Evolutionary conservation across 2,888 invertebrate genomes (phyloP), one percentile per base, ranked within the genome.

Genomic region (Notodonta dromedarius): DNA sequence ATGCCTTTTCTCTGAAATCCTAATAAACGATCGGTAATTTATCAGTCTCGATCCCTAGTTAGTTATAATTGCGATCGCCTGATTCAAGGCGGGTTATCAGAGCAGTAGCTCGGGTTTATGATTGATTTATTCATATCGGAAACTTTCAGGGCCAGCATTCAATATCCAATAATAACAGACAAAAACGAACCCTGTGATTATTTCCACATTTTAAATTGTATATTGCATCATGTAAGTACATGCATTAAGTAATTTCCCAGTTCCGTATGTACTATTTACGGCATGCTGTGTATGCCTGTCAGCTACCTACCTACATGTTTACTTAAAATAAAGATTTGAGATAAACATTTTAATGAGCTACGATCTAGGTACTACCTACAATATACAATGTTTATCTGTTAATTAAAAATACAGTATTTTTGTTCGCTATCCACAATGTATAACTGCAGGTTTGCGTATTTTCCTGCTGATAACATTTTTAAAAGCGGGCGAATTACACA

Each of bases 51-150:
- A 54, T 39, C 4, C 8, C 35, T 39, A 54, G n/a, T 54, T 54
- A 54, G n/a, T 54, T 52, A 52, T 52, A 54, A 54, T 54, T 54
- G 35, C 16, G 32, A 53, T 53, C 52, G 52, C 35, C 13, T 32
- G 52, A 24, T 53, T 53, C 24, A 35, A 53, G 13, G 24, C 35
- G 52, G 52, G 35, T 35, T 51, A 54, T 39, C 39, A 8, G 39
- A 5, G 54, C 4, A 16, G 1, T 24, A 53, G 12, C 35, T 53
- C 52, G 32, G 35, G 35, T 7, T 35, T 24, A 51, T 48, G 14
- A 50, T 50, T 46, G 3, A 50, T 50, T 50, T 35, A 52, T 52
- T 52, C 9, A 5, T 39, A 54, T 54, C 39, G 39, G 54, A 53
- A 32, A 53, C 53, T 35, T 53, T 35, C 35, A 53, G 32, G 53